Base-by-base conservation (phyloP, 2,797 vertebrate genomes). In the Agapornis canus region DNA sequence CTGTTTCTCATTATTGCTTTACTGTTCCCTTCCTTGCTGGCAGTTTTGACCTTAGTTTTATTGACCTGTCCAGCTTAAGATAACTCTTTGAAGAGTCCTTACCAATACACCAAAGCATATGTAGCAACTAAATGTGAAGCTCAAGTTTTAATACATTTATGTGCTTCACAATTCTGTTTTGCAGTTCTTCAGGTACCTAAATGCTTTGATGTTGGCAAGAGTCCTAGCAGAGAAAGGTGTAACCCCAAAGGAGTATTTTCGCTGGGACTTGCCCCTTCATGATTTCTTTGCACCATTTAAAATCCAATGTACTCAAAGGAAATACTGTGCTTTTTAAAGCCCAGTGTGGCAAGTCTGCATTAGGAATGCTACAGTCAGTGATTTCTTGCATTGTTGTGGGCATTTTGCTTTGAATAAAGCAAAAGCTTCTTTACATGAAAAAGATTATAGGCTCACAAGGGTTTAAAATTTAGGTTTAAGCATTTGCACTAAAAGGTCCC, bases 361-460 rank as follows among this genome's bases (percentile, higher is more conserved):
- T 57, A 60, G 75, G 72, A 92, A 61, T 80, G 64, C 35, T 43
- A 56, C n/a, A 42, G 10, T n/a, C 29, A 20, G 26, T 60, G 32
- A 80, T 85, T 91, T 93, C 65, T 92, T 83, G 52, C 60, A 69
- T 83, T 92, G 52, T 10, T 92, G 29, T 54, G 48, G 26, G 47
- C 5, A 5, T 73, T 89, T 91, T 77, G 21, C 60, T 84, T 89
- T 73, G 68, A 48, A 69, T 87, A 61, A 82, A 63, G 22, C 16
- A 73, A 94, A 89, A 92, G 35, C 70, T 89, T 73, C 60, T 94
- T 94, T 92, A 65, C 39, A n/a, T 84, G 37, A 54, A 61, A 92
- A 93, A 89, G n/a, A 90, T 88, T 82, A 57, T 57, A 86, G 27
- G 37, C 29, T 89, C 77, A 72, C 61, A 64, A 68, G n/a, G 31